These are phyloP conservation scores for Heterodera schachtii DNA, from an alignment of 1,140 invertebrate genomes.

Conservation along the genomic window DNA sequence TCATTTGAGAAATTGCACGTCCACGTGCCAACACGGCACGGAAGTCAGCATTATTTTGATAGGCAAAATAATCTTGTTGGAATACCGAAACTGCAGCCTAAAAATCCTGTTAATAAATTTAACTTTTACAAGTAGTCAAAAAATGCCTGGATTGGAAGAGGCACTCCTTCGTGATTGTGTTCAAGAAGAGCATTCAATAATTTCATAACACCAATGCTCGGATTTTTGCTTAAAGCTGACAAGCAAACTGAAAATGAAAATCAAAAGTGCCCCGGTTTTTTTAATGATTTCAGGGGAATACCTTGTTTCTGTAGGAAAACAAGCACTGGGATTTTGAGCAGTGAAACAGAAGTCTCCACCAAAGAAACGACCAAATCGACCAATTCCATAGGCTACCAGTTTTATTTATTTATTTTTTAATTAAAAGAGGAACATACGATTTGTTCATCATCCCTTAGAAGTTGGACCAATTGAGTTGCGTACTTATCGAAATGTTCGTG, in stretches of 20 bases:
- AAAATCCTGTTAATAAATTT: slow-evolving; percentile 7
- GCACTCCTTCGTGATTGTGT: slow-evolving; percentile 31
- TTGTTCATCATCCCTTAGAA: not conserved
- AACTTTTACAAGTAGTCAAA: not conserved
- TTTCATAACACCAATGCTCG: slow-evolving; percentile 26
- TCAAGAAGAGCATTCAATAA: slow-evolving; percentile 33
- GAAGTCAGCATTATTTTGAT: slow-evolving; percentile 4
- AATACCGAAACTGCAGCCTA: slow-evolving; percentile 22
- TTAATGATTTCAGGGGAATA: not conserved
- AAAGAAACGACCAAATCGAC: slow-evolving; percentile 28
- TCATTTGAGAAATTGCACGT: slow-evolving; percentile 2
- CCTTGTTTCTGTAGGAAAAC: slow-evolving; percentile 23
- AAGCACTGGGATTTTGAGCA: slow-evolving; percentile 14
- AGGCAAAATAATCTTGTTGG: not conserved
- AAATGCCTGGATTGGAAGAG: slow-evolving; percentile 35
- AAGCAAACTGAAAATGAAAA: slow-evolving; percentile 22
- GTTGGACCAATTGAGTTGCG: not conserved
- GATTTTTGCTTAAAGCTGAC: not conserved
- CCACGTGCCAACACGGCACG: slow-evolving; percentile 4
- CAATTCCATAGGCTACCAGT: slow-evolving; percentile 22
- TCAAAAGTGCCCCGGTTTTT: not conserved
- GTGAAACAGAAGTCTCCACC: slow-evolving; percentile 18
- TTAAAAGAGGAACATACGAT: not conserved
- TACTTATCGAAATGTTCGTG: slow-evolving; percentile 14
- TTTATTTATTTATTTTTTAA: not conserved